Conservation (phyloP, 2,797 vertebrate genomes). For the Dicrostonyx torquatus region DNA sequence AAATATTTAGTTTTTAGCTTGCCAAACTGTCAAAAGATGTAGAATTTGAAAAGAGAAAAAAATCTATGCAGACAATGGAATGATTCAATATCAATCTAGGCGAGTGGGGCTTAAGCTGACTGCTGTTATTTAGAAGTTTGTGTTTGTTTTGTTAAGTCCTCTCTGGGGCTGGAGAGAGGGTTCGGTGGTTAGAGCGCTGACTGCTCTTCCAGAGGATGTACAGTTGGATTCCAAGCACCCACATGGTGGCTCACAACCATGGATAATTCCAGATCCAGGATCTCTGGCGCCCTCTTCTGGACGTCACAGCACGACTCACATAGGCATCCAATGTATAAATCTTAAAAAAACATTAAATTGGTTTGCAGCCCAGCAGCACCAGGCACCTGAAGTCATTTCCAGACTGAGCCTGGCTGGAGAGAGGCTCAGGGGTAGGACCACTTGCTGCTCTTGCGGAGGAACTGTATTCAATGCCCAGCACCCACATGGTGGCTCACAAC, state of each 20-base stretch:
- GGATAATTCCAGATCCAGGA: neutral
- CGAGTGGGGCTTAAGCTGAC: constrained; percentile 40
- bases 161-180: neutral
- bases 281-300: neutral
- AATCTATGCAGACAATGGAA: constrained; percentile 45
- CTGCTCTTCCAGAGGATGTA: neutral
- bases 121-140: constrained; percentile 44
- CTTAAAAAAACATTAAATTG: neutral
- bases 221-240: neutral
- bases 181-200: neutral
- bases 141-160: neutral
- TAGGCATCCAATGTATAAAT: neutral
- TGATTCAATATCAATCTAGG: constrained; percentile 11
- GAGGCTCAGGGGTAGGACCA: neutral
- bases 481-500: neutral
- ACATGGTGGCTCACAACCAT: neutral
- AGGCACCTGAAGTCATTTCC: neutral
- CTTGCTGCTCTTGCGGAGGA: neutral
- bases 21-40: constrained; percentile 62
- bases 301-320: neutral
- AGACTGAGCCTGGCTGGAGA: neutral
- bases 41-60: neutral
- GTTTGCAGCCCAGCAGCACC: neutral
- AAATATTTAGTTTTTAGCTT: constrained; percentile 61
- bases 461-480: neutral